phyloP scores from a whole-genome alignment of 2,797 vertebrate species.

The Rhincodon typus region DNA sequence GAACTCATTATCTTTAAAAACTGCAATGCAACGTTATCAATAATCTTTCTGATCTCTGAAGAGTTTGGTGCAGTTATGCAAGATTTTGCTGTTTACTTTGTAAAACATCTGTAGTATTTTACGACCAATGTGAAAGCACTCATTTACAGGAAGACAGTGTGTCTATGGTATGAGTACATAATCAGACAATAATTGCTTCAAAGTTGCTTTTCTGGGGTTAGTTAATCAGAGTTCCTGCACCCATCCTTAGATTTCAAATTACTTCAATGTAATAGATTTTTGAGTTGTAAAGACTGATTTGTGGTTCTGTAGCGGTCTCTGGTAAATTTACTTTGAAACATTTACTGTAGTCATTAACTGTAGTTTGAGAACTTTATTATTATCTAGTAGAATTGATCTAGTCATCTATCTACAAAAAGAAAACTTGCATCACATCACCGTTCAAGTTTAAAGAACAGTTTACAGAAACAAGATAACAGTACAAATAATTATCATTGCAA shows the following conservation, averaged over 20 bases:
- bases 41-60: conserved; percentile 34
- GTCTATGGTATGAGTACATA: not conserved
- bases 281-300: conserved; percentile 21
- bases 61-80: conserved; percentile 31
- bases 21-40: not conserved
- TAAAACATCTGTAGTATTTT: conserved; percentile 32
- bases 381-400: conserved; percentile 21
- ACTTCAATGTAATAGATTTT: not conserved
- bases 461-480: not conserved
- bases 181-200: conserved; percentile 29
- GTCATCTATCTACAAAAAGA: not conserved
- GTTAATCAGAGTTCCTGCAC: conserved; percentile 18
- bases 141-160: conserved; percentile 16
- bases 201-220: not conserved
- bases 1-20: conserved; percentile 32
- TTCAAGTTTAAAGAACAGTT: not conserved
- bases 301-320: not conserved
- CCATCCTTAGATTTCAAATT: conserved; percentile 1
- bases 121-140: not conserved
- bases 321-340: conserved; percentile 19
- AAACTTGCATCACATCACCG: not conserved
- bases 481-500: not conserved
- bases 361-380: conserved; percentile 15
- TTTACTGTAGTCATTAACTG: conserved; percentile 16
- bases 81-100: conserved; percentile 14